Evolutionary conservation across 92 coral and sea anemone genomes (phyloP).

Genomic region (Montipora capitata): DNA sequence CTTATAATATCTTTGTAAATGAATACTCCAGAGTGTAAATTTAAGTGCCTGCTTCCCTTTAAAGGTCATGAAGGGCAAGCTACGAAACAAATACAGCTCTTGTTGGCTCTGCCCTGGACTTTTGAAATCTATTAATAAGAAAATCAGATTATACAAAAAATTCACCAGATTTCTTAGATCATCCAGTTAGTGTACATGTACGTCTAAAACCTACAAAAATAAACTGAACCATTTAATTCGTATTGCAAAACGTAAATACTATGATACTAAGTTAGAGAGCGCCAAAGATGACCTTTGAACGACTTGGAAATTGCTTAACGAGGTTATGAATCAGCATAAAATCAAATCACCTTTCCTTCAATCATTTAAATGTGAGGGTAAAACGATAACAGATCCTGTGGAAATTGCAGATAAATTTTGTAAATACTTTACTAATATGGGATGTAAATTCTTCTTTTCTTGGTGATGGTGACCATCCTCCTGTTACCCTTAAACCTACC

Average conservation of each 20-base stretch:
- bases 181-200: background rate
- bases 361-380: conserved; percentile 41
- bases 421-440: conserved; percentile 61
- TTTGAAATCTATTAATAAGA: background rate
- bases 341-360: conserved; percentile 15
- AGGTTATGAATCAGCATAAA: background rate
- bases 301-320: conserved; percentile 52
- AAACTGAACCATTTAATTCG: conserved; percentile 59
- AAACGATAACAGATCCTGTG: conserved; percentile 11
- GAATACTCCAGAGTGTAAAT: too few species aligned
- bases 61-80: background rate
- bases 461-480: too few species aligned
- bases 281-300: conserved; percentile 45
- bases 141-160: background rate
- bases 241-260: conserved; percentile 50
- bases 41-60: too few species aligned
- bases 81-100: background rate
- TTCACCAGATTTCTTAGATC: background rate
- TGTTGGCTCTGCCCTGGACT: background rate
- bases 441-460: conserved; percentile 1
- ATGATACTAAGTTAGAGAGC: conserved; percentile 46
- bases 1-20: too few species aligned
- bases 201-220: conserved; percentile 63
- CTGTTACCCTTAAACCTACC: conserved; percentile 35
- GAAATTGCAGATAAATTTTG: conserved; percentile 60